Evolutionary conservation across 2,113 vertebrate genomes (phyloP).

Genomic region (Heteronetta atricapilla): DNA sequence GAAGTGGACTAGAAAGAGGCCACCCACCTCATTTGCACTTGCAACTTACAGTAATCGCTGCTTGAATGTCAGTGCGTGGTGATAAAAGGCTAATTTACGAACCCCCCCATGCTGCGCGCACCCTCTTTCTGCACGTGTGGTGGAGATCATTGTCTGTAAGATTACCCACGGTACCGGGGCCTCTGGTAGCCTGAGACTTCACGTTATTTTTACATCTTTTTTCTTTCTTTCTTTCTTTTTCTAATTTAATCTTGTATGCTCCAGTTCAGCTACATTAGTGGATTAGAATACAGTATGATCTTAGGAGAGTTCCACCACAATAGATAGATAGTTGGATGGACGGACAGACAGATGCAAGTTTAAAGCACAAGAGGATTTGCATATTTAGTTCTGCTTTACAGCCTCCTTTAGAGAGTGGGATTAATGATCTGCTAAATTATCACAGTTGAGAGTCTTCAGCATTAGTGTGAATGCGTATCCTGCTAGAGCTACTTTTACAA

Average conservation of each 20-base stretch:
- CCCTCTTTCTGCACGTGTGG: not conserved
- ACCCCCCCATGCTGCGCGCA: not conserved
- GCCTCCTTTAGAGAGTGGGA: conserved; percentile 73
- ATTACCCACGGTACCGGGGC: not conserved
- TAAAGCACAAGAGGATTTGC: conserved; percentile 76
- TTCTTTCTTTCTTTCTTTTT: not conserved
- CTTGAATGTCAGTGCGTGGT: conserved; percentile 41
- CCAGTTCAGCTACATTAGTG: conserved; percentile 62
- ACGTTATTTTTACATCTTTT: not conserved
- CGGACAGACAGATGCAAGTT: conserved; percentile 74
- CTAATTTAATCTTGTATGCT: conserved; percentile 52
- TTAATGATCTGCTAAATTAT: conserved; percentile 81
- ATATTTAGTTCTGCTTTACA: conserved; percentile 80
- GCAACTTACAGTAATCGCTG: conserved; percentile 21
- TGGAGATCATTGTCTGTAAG: not conserved
- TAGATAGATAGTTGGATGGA: conserved; percentile 65
- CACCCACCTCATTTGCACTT: conserved; percentile 61
- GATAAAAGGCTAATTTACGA: conserved; percentile 47
- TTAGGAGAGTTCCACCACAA: conserved; percentile 61
- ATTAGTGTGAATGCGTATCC: conserved; percentile 41
- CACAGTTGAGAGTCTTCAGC: conserved; percentile 69
- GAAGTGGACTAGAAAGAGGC: conserved; percentile 57
- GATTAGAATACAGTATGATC: conserved; percentile 53
- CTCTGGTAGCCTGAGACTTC: not conserved
- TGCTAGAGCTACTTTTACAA: conserved; percentile 61